Base-by-base conservation (phyloP, 2,888 invertebrate species). In the Tiliacea aurago region DNA sequence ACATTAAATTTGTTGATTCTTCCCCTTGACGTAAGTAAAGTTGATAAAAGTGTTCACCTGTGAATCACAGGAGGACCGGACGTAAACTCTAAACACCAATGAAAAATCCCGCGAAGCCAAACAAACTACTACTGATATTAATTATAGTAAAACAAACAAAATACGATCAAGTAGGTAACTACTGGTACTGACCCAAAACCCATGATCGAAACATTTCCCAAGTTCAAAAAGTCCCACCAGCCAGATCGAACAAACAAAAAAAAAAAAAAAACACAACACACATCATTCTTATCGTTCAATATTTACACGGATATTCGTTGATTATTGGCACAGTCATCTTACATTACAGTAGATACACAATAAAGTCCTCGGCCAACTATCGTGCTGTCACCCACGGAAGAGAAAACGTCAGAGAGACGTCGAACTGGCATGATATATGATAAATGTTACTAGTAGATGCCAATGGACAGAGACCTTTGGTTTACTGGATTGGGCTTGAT, bases 361-460 rank as follows among this genome's bases (percentile, higher is more conserved):
- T 94, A 93, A 93, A 93, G 94, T 94, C 92, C 91, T 93, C 91
- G 89, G 88, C 89, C 87, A 90, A 90, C 87, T 88, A 92, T 91
- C 90, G 87, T 84, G 91, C 94, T 94, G 95, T 95, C 94, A 94
- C 91, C 92, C 89, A 85, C 92, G 93, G 93, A 95, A 93, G 95
- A 95, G 94, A 95, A 94, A 94, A 90, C 93, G 93, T 92, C 94
- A 91, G 91, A 91, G 91, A 91, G 86, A 95, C 91, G 93, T 95
- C 94, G 94, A 95, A 93, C 92, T 80, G 83, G 84, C 88, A 91
- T 93, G 93, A 93, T 94, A 92, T 94, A 95, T 95, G 95, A 95
- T 95, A 94, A 95, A 95, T 95, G 95, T 95, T 95, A 91, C 91
- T 91, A 90, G 90, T 89, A 90, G 89, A 90, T 88, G 87, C 87